Percentiles rank a stretch among this genome's conserved stretches.
phyloP scores from a whole-genome alignment of 2,113 vertebrate species.

The Cacatua alba region DNA sequence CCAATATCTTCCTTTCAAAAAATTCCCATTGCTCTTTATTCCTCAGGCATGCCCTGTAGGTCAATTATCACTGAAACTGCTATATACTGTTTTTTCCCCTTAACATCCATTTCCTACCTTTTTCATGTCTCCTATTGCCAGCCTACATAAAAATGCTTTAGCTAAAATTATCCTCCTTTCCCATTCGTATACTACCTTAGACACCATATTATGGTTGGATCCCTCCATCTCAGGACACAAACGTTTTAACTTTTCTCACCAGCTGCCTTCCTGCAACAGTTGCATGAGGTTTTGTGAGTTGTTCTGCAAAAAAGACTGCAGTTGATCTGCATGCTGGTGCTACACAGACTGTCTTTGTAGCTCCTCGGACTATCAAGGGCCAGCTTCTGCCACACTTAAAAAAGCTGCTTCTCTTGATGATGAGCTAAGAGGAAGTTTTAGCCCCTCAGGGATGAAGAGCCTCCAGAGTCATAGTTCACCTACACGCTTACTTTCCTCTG shows the following conservation, averaged over 20 bases:
- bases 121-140: background rate
- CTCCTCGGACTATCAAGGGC: background rate
- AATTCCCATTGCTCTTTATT: background rate
- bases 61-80: background rate
- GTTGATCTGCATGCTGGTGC: background rate
- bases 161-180: background rate
- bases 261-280: background rate
- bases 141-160: background rate
- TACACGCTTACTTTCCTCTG: background rate
- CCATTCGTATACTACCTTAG: background rate
- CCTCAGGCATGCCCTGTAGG: background rate
- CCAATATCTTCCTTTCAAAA: background rate
- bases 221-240: background rate
- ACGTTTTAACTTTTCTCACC: background rate
- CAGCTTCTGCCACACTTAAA: background rate
- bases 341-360: background rate
- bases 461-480: background rate
- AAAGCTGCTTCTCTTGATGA: background rate
- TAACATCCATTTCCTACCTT: background rate
- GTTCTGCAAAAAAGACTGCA: background rate
- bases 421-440: background rate
- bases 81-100: background rate
- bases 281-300: background rate
- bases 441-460: rapidly evolving
- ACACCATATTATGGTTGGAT: background rate